Evolutionary conservation across 1,140 invertebrate genomes (phyloP).

Genomic region (Dreissena polymorpha): DNA sequence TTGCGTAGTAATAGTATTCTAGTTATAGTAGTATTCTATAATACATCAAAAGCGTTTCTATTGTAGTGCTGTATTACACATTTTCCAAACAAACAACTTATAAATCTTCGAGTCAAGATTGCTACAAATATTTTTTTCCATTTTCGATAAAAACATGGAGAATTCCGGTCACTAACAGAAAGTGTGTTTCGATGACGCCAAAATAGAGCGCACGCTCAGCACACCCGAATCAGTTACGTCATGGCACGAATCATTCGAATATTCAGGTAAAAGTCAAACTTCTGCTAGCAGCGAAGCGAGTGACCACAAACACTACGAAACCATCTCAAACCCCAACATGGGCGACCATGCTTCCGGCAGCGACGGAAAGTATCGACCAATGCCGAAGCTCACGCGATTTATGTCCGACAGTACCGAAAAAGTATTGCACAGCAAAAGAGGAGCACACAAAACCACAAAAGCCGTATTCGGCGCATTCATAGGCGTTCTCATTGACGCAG

Average conservation of each 20-base stretch:
- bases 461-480: conserved; percentile 21
- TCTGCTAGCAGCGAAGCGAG: neutral
- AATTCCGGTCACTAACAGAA: too few species aligned
- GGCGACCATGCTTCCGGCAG: too few species aligned
- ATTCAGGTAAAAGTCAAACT: neutral
- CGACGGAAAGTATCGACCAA: neutral
- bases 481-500: conserved; percentile 13
- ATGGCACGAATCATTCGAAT: conserved; percentile 32
- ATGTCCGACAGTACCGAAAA: too few species aligned
- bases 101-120: too few species aligned
- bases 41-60: too few species aligned
- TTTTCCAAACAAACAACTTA: too few species aligned
- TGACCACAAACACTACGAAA: neutral
- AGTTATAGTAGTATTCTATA: too few species aligned
- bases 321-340: too few species aligned
- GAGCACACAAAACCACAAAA: conserved; percentile 17
- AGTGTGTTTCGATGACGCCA: conserved; percentile 20
- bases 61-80: too few species aligned
- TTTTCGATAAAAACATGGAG: too few species aligned
- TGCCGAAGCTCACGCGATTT: conserved; percentile 16
- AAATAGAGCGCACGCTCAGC: conserved; percentile 33
- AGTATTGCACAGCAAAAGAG: conserved; percentile 8
- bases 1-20: too few species aligned
- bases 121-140: too few species aligned
- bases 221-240: neutral